Evolutionary conservation across 1,140 invertebrate genomes (phyloP), one percentile per base, ranked within the genome.

Genomic region (Notospermus geniculatus): DNA sequence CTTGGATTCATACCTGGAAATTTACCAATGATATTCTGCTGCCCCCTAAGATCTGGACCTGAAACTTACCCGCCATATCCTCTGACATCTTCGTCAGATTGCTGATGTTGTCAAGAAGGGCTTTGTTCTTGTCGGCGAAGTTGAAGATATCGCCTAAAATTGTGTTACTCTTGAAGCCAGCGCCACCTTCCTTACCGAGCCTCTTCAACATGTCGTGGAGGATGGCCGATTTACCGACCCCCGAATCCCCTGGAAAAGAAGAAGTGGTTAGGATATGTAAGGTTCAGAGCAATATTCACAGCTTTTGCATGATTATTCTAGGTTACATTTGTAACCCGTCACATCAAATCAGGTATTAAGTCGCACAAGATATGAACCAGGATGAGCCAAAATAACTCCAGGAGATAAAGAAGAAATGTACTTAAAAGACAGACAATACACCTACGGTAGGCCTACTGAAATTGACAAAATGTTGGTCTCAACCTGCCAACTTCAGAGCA

Each of bases 181-280:
- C 72, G 2, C 76, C 76, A 17, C 75, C 75, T 19, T 81, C 77
- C 65, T 73, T 73, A 30, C 67, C 65, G 9, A 81, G 64, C 25
- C 65, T 65, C 62, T 71, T 72, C 45, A 82, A 60, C 64, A 79
- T 73, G 64, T 78, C 64, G 50, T 75, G 70, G 19, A 82, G 74
- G 15, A 80, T 69, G 19, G 76, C 73, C 17, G 77, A 75, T 60
- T 82, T 82, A 1, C 80, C 80, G 30, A 80, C 76, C 39, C 80
- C 80, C 57, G 77, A 78, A 27, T 80, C 78, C 62, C 80, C 80
- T 80, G 45, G 17, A 39, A 45, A 27, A 13, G 39, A 13, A 58
- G 9, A 53, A n/a, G 13, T 53, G 23, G 23, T 15, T 15, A 13
- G 52, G 11, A 53, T 13, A 23, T 11, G 23, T 15, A 13, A 13